Percentiles rank a stretch among this genome's conserved stretches.
These are phyloP conservation scores for Isotomurus palustris DNA, from an alignment of 2,888 invertebrate genomes.

Conservation along the genomic window DNA sequence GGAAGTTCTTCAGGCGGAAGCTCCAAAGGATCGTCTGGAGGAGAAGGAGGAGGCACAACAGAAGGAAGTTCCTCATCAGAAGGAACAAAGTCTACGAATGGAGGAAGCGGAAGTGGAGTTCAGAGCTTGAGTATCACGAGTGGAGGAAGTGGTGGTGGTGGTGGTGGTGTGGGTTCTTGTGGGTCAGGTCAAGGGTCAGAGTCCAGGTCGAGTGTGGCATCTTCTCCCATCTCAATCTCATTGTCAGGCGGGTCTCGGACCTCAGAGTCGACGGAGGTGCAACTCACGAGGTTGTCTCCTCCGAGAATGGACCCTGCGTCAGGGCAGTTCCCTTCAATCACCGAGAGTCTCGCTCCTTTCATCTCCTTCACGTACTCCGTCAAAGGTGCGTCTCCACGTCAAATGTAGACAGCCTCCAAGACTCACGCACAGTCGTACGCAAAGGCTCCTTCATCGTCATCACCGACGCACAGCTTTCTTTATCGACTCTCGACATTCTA, in stretches of 20 bases:
- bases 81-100: not conserved
- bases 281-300: constrained; percentile 44
- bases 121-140: not conserved
- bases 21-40: too few relatives aligned
- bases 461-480: too few relatives aligned
- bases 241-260: constrained; percentile 35
- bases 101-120: not conserved
- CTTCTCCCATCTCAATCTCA: constrained; percentile 45
- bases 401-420: too few relatives aligned
- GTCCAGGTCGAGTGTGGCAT: constrained; percentile 42
- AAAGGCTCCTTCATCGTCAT: too few relatives aligned
- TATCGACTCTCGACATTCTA: too few relatives aligned
- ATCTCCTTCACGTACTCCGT: constrained; percentile 46
- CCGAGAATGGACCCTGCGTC: constrained; percentile 41
- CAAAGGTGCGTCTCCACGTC: too few relatives aligned
- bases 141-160: not conserved
- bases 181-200: constrained; percentile 10
- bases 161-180: not conserved
- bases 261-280: constrained; percentile 46
- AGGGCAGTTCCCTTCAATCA: constrained; percentile 42
- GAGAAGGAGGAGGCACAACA: too few relatives aligned
- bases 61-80: too few relatives aligned
- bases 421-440: too few relatives aligned
- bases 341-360: constrained; percentile 45
- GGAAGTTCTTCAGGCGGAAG: not conserved